Evolutionary conservation across 2,113 vertebrate genomes (phyloP).

Genomic region (Brachypteracias leptosomus): DNA sequence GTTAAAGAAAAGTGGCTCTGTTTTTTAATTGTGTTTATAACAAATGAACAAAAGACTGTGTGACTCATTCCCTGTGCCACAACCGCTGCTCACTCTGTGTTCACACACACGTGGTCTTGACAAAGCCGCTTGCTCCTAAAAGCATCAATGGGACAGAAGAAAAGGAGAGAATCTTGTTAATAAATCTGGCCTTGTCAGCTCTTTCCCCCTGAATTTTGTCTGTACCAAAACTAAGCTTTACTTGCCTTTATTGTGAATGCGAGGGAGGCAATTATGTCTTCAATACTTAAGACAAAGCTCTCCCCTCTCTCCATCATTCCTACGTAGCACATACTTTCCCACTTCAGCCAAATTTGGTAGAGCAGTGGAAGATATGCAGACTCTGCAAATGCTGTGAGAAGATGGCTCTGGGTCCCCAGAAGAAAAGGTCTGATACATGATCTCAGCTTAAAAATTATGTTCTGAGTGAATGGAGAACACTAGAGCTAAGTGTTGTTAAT

Average conservation of each 20-base stretch:
- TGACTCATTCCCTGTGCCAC: constrained; percentile 30
- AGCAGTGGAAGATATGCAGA: neutral
- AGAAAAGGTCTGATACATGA: neutral
- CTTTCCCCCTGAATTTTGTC: neutral
- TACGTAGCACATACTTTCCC: neutral
- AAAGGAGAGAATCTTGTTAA: neutral
- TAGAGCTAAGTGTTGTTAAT: neutral
- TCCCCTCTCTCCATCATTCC: neutral
- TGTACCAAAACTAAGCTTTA: neutral
- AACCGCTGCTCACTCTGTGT: neutral
- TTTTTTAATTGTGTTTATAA: constrained; percentile 47
- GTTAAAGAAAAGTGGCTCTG: neutral
- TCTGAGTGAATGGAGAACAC: neutral
- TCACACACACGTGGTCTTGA: neutral
- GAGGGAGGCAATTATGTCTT: neutral
- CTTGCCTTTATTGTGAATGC: neutral
- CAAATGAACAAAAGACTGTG: constrained; percentile 10
- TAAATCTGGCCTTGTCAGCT: neutral
- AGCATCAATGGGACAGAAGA: neutral
- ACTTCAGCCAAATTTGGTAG: neutral
- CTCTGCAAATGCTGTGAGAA: neutral
- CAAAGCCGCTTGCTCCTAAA: neutral
- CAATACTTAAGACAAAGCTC: neutral
- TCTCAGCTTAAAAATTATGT: neutral
- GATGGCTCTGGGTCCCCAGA: neutral